Percentiles rank a stretch among this genome's conserved stretches.
Evolutionary conservation across 2,797 vertebrate genomes (phyloP).

Genomic region (Xerus rutilus): DNA sequence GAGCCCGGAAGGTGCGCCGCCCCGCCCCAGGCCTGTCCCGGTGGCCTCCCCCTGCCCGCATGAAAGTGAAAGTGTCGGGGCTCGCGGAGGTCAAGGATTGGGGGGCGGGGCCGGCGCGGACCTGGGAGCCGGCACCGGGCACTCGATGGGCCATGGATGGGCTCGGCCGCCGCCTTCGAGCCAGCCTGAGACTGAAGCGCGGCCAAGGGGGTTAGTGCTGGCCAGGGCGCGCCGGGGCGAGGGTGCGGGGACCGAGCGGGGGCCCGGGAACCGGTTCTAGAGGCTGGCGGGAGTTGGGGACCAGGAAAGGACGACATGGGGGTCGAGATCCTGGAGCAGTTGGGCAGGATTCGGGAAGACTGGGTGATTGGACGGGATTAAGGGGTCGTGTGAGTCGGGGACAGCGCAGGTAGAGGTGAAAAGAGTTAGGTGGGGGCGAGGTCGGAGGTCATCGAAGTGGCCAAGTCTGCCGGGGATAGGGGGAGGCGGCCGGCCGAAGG

Average conservation of each 20-base stretch:
- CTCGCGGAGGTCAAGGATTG: constrained; percentile 41
- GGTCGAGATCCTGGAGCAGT: no score
- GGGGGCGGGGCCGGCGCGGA: constrained; percentile 78
- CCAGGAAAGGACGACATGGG: not conserved
- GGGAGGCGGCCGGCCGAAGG: not conserved
- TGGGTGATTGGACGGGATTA: no score
- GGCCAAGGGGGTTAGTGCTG: constrained; percentile 78
- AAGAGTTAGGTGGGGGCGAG: not conserved
- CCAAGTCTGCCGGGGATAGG: not conserved
- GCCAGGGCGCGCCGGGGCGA: not conserved
- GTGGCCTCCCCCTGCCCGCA: constrained; percentile 37
- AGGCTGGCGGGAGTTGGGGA: not conserved
- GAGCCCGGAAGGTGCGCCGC: constrained; percentile 42
- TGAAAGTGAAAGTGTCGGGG: constrained; percentile 81
- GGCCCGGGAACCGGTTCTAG: not conserved
- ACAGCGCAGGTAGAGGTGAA: not conserved
- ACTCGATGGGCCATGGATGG: constrained; percentile 81
- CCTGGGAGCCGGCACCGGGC: constrained; percentile 59
- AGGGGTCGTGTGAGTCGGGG: not conserved
- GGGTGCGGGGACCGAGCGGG: not conserved
- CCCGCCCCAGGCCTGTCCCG: not conserved
- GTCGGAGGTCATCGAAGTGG: not conserved
- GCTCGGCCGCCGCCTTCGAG: constrained; percentile 82
- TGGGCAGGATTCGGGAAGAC: not conserved
- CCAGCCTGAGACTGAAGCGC: constrained; percentile 79